Conservation (phyloP, 2,113 vertebrate genomes). For the Anhinga anhinga region DNA sequence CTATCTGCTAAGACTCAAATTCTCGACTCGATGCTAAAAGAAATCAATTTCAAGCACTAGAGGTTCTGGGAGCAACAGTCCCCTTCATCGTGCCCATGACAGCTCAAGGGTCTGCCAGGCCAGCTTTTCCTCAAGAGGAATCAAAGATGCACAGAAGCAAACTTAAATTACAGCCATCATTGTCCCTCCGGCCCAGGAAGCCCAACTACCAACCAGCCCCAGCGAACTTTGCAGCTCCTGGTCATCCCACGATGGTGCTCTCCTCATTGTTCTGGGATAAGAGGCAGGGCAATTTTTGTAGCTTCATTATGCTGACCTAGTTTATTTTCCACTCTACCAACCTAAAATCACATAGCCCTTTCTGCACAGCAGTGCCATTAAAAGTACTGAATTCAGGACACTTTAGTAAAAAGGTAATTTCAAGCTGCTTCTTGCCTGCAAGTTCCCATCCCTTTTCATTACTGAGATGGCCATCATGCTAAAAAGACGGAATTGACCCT, state of each 20-base stretch:
- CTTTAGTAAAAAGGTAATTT: constrained; percentile 25
- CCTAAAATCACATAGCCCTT: neutral
- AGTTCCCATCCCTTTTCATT: constrained; percentile 49
- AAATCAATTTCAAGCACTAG: neutral
- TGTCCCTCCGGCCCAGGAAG: neutral
- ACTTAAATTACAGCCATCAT: neutral
- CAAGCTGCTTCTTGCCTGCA: neutral
- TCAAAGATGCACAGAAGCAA: neutral
- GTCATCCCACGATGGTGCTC: neutral
- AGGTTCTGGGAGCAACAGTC: neutral
- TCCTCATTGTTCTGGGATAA: neutral
- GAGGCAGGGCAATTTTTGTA: neutral
- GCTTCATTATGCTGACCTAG: constrained; percentile 54
- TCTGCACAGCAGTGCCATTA: constrained; percentile 33
- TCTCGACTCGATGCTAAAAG: neutral
- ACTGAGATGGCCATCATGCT: neutral
- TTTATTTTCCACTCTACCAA: constrained; percentile 42
- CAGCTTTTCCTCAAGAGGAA: neutral
- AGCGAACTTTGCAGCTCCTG: neutral
- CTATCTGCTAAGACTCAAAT: neutral
- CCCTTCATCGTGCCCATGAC: neutral
- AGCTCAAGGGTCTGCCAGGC: neutral
- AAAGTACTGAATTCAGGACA: constrained; percentile 22
- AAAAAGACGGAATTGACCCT: constrained; percentile 7
- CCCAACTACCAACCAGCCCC: neutral